A percentile compares a stretch with the other conserved stretches of the same genome.
phyloP scores from a whole-genome alignment of 2,797 vertebrate genomes.

The Megalops cyprinoides region DNA sequence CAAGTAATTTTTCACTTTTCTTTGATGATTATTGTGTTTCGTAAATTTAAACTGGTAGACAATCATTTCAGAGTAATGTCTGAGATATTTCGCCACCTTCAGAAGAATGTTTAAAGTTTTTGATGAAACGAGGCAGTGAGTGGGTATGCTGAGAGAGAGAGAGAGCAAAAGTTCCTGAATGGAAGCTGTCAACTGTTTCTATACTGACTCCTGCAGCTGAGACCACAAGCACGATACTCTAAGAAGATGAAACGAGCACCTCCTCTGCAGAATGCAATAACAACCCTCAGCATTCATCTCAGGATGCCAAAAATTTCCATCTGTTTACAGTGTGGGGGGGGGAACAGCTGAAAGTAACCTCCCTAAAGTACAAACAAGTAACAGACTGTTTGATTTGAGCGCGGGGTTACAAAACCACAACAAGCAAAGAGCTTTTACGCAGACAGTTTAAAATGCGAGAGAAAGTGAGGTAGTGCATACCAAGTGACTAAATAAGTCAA shows the following conservation, averaged over 20 bases:
- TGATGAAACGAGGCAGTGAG: background rate
- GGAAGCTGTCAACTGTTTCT: constrained; percentile 14
- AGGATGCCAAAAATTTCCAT: constrained; percentile 3
- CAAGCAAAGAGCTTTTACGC: background rate
- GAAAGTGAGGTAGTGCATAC: background rate
- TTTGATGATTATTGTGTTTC: too few relatives aligned
- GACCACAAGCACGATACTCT: constrained; percentile 5
- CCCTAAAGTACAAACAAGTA: background rate
- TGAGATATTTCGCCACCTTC: too few relatives aligned
- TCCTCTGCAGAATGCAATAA: constrained; percentile 27
- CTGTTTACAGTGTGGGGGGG: constrained; percentile 14
- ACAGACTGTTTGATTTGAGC: background rate
- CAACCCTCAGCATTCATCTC: constrained; percentile 10
- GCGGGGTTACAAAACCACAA: background rate
- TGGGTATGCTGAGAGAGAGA: background rate
- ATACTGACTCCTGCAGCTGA: constrained; percentile 1
- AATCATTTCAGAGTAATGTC: too few relatives aligned
- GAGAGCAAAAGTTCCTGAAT: background rate
- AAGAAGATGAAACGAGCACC: constrained; percentile 12
- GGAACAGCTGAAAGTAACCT: background rate
- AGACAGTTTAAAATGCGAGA: constrained; percentile 11
- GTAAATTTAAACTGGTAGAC: too few relatives aligned
- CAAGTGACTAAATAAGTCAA: background rate
- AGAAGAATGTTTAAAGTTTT: too few relatives aligned
- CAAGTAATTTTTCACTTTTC: too few relatives aligned